These are phyloP conservation scores for Manis crassicaudata DNA, from an alignment of 2,797 vertebrate species.

Conservation along the genomic window DNA sequence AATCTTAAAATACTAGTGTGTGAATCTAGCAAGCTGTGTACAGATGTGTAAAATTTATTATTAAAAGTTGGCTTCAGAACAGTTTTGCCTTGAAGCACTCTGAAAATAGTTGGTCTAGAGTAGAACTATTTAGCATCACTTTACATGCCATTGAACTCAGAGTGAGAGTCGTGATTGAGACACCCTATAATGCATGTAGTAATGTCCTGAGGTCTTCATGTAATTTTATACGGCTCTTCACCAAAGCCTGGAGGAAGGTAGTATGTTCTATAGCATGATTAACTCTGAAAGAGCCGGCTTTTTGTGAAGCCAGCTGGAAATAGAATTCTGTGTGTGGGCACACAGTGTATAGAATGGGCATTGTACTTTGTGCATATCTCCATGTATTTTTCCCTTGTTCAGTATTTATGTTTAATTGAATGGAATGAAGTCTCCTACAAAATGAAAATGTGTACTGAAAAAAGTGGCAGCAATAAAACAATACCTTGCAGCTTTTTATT, in stretches of 20 bases:
- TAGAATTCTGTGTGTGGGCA: not conserved
- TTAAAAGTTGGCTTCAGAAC: slow-evolving; percentile 6
- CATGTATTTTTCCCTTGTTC: not conserved
- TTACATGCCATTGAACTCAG: slow-evolving; percentile 36
- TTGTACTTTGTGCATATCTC: not conserved
- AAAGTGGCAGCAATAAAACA: slow-evolving; percentile 69
- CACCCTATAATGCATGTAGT: slow-evolving; percentile 19
- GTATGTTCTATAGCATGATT: slow-evolving; percentile 31
- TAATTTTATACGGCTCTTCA: slow-evolving; percentile 39
- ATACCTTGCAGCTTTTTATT: slow-evolving; percentile 67
- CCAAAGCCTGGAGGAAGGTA: not conserved
- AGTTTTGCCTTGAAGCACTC: slow-evolving; percentile 25
- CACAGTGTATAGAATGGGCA: not conserved
- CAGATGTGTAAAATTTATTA: not conserved
- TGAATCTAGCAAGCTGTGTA: not conserved
- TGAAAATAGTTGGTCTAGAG: slow-evolving; percentile 39
- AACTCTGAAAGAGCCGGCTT: slow-evolving; percentile 48
- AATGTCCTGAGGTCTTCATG: slow-evolving; percentile 8
- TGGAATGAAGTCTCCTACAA: slow-evolving; percentile 44
- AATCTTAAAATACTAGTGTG: not conserved
- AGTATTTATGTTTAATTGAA: slow-evolving; percentile 63
- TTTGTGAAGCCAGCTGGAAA: slow-evolving; percentile 18
- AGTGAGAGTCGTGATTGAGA: slow-evolving; percentile 34
- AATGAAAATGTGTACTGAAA: slow-evolving; percentile 55
- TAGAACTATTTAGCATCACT: not conserved